Percentiles rank a stretch among this genome's conserved stretches.
Evolutionary conservation across 2,113 vertebrate genomes (phyloP).

Genomic region (Onychostoma macrolepis): DNA sequence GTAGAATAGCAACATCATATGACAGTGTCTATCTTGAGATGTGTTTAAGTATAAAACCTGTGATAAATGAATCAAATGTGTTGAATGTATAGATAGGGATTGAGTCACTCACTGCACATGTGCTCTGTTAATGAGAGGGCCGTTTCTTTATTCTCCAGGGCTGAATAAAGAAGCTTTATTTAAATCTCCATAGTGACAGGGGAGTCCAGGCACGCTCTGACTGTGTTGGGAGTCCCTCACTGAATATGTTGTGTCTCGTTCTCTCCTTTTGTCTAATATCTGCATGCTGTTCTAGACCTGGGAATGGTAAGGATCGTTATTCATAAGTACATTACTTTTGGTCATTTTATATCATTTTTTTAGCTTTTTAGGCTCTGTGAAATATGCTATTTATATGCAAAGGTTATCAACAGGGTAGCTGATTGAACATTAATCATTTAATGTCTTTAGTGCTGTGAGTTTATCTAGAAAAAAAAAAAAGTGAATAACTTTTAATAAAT

Average conservation of each 20-base stretch:
- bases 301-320: background rate
- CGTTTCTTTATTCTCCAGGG: background rate
- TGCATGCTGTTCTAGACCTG: background rate
- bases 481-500: background rate
- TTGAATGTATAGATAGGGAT: background rate
- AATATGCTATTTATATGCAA: background rate
- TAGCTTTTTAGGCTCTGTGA: background rate
- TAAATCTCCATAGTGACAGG: conserved; percentile 32
- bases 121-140: conserved; percentile 15
- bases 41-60: background rate
- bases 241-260: background rate
- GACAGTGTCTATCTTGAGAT: background rate
- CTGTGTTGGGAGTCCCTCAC: background rate
- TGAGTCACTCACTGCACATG: background rate
- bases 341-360: background rate
- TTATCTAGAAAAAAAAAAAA: background rate
- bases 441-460: background rate
- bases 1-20: background rate
- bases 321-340: background rate
- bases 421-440: background rate
- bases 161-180: conserved; percentile 39
- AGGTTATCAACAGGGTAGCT: background rate
- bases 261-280: background rate
- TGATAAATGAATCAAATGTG: background rate
- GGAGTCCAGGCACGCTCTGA: background rate